These are phyloP conservation scores for Diorhabda elongata DNA, from an alignment of 1,140 invertebrate genomes.

Conservation along the genomic window DNA sequence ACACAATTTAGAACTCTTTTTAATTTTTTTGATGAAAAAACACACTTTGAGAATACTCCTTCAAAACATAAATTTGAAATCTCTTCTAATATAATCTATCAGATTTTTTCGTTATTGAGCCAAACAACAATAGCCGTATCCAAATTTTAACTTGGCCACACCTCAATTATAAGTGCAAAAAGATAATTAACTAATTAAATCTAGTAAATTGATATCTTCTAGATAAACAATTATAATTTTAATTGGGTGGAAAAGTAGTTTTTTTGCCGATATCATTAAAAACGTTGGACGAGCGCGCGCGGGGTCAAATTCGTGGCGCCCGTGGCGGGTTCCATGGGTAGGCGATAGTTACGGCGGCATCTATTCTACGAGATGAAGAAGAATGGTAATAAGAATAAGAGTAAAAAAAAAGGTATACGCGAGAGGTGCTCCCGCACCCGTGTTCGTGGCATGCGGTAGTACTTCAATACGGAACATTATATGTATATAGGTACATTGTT, in stretches of 20 bases:
- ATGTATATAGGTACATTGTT: neutral
- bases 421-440: constrained; percentile 16
- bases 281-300: constrained; percentile 8
- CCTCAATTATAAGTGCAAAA: no score
- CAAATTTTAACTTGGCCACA: no score
- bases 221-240: neutral
- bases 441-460: constrained; percentile 16
- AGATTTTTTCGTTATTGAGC: no score
- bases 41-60: no score
- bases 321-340: neutral
- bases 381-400: constrained; percentile 7
- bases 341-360: neutral
- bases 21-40: no score
- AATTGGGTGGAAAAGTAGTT: neutral
- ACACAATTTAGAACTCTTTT: no score
- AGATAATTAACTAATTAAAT: no score
- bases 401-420: constrained; percentile 10
- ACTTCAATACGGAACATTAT: constrained; percentile 5
- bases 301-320: constrained; percentile 15
- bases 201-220: no score
- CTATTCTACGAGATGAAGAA: neutral
- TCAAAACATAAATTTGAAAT: no score
- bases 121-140: no score
- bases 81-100: no score
- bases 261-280: neutral